These are phyloP conservation scores for Eristalis arbustorum DNA, from an alignment of 2,888 invertebrate genomes.

Conservation along the genomic window DNA sequence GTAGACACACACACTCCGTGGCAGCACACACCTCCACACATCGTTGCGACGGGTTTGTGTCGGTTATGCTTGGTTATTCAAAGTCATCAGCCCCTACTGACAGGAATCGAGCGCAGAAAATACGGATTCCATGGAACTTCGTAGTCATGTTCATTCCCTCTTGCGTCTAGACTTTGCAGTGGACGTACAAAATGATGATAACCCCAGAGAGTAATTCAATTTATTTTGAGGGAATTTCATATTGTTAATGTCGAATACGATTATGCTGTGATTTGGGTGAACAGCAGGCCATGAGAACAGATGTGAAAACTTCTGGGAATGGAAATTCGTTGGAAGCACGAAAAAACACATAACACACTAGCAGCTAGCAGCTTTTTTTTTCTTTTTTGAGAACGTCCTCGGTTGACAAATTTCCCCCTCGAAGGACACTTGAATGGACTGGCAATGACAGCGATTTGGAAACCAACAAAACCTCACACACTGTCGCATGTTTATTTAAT, in stretches of 20 bases:
- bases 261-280: neutral
- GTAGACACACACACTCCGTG: too few species aligned
- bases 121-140: neutral
- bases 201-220: neutral
- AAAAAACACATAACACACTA: neutral
- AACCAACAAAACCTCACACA: neutral
- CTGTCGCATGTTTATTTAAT: neutral
- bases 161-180: constrained; percentile 12
- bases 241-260: neutral
- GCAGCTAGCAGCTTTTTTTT: too few species aligned
- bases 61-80: too few species aligned
- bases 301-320: neutral
- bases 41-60: too few species aligned
- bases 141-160: neutral
- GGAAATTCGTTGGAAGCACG: neutral
- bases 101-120: too few species aligned
- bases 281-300: neutral
- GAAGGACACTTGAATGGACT: too few species aligned
- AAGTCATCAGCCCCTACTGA: neutral
- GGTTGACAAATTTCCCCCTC: too few species aligned
- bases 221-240: neutral
- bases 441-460: too few species aligned
- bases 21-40: too few species aligned
- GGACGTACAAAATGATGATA: neutral
- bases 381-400: too few species aligned